These are phyloP conservation scores for Anaspis maculata DNA, from an alignment of 2,888 invertebrate genomes.

Conservation along the genomic window DNA sequence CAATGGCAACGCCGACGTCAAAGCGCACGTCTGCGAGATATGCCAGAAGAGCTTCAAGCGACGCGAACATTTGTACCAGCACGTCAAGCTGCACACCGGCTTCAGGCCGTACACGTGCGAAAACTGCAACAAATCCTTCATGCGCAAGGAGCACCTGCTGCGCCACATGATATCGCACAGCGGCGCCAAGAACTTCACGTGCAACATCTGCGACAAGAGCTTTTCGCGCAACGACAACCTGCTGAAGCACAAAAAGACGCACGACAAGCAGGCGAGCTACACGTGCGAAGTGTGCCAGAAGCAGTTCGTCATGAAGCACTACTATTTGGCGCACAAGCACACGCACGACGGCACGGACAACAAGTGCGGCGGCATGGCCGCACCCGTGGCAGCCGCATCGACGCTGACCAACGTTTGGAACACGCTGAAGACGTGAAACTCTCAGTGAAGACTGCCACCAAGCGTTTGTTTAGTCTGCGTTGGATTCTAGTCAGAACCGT, in stretches of 20 bases:
- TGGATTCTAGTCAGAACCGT: no score
- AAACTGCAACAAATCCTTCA: conserved; percentile 58
- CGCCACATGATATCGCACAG: conserved; percentile 60
- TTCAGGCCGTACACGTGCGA: conserved; percentile 58
- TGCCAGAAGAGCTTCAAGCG: conserved; percentile 59
- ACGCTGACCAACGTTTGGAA: conserved; percentile 11
- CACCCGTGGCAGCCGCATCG: background rate
- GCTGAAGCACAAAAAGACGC: conserved; percentile 52
- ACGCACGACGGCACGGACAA: conserved; percentile 42
- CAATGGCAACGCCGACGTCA: conserved; percentile 3
- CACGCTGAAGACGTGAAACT: conserved; percentile 7
- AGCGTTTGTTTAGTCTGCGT: no score
- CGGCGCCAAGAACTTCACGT: conserved; percentile 57
- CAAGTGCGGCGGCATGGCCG: conserved; percentile 6
- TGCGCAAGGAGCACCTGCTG: conserved; percentile 60
- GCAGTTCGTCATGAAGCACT: conserved; percentile 58
- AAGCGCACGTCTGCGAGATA: conserved; percentile 44
- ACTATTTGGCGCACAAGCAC: conserved; percentile 55
- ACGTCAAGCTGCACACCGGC: conserved; percentile 58
- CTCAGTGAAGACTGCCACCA: no score
- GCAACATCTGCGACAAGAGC: conserved; percentile 48
- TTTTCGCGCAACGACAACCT: conserved; percentile 51
- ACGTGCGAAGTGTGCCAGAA: conserved; percentile 59
- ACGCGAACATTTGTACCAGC: conserved; percentile 61
- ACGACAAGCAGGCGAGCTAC: conserved; percentile 49